These are phyloP conservation scores for Caenorhabditis virilis DNA, from an alignment of 2,888 invertebrate species.

Conservation along the genomic window DNA sequence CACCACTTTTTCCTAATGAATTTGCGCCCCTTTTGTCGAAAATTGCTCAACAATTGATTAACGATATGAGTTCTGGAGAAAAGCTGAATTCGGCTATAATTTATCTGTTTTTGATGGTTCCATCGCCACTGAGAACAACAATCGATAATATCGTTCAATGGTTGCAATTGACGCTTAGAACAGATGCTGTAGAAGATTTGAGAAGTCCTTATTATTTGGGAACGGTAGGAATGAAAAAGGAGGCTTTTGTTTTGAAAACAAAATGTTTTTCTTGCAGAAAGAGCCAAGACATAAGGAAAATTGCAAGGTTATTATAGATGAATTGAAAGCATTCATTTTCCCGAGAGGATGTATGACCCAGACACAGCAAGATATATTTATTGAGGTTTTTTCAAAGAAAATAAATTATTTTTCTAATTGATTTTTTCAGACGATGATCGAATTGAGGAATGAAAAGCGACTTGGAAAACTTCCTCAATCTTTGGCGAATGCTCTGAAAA, in stretches of 20 bases:
- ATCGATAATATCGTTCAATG: conserved; percentile 33
- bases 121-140: conserved; percentile 21
- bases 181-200: conserved; percentile 31
- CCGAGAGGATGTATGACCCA: conserved; percentile 30
- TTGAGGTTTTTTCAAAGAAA: conserved; percentile 11
- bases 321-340: conserved; percentile 22
- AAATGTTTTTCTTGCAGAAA: conserved; percentile 5
- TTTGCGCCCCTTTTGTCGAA: conserved; percentile 23
- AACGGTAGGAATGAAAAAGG: too few relatives aligned
- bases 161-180: conserved; percentile 26
- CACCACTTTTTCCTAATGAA: conserved; percentile 28
- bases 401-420: neutral
- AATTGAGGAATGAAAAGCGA: conserved; percentile 11
- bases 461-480: conserved; percentile 17
- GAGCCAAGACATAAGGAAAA: conserved; percentile 32
- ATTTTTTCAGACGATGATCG: conserved; percentile 27
- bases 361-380: conserved; percentile 20
- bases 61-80: conserved; percentile 20
- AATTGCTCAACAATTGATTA: conserved; percentile 25
- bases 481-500: conserved; percentile 18
- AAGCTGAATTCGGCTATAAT: conserved; percentile 18
- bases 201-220: conserved; percentile 39
- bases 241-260: too few relatives aligned
- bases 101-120: conserved; percentile 35
- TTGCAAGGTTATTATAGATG: conserved; percentile 24